Base-by-base conservation (phyloP, 2,797 vertebrate species). In the Apogon talboti region DNA sequence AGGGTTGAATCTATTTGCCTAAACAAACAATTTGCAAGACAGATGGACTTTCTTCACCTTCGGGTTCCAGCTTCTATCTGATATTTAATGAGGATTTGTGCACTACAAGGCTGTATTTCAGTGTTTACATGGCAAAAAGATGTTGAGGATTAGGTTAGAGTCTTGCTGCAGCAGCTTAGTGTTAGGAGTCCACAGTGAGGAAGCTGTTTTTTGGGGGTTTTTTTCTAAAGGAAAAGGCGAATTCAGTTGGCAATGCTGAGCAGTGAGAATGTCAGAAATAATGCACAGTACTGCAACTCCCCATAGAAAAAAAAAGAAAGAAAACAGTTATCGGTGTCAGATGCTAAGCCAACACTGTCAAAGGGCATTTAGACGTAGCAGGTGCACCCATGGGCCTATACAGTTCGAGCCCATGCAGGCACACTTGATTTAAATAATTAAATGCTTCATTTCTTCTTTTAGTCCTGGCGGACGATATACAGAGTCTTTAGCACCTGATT, bases 401-500 rank as follows among this genome's bases (percentile, higher is more conserved):
- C 76, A 64, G 54, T 16, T 63, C 79, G 51, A 51, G 59, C 44
- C 16, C 48, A 37, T 69, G 60, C 62, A 51, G 24, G 24, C 75
- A 44, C 57, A 38, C 54, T 58, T 63, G 51, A 73, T 75, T 66
- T 35, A 38, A 71, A 75, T 61, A 46, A 62, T 56, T 33, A 40
- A 74, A 71, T 72, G 63, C 62, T 71, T 58, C 0, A 42, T 47
- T 76, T 52, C 58, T 19, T 33, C 45, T 53, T 69, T 65, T 47
- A 63, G 66, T 62, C 70, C 40, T 51, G 72, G 46, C 75, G 81
- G 72, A 74, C 76, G 56, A 53, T 10, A 73, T 30, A 44, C 59
- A 46, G 90, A 93, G 93, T 93, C 93, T 91, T 90, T 94, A 94
- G 95, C 95, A 92, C 81, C 92, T 99, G 98, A 99, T 99, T 99